These are phyloP conservation scores for Apotomis betuletana DNA, from an alignment of 2,888 invertebrate species.

Conservation along the genomic window DNA sequence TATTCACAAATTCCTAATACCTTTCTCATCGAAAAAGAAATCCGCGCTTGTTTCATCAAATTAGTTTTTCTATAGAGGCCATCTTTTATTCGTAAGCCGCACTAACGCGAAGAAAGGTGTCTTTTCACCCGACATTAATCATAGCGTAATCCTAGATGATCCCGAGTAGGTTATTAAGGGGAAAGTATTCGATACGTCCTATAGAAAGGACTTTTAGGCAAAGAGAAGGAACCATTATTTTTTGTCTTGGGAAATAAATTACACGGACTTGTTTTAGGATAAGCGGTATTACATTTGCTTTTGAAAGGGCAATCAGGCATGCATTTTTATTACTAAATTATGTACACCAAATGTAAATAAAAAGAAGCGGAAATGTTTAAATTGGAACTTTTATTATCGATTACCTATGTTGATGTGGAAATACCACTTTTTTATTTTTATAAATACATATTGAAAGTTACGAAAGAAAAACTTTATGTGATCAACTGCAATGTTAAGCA, in stretches of 20 bases:
- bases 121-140: conserved; percentile 55
- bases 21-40: conserved; percentile 4
- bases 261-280: background rate
- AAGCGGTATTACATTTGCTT: background rate
- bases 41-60: conserved; percentile 16
- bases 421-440: no score
- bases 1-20: no score
- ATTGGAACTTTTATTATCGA: no score
- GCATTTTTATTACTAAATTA: no score
- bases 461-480: no score
- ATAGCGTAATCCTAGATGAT: conserved; percentile 54
- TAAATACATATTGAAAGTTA: no score
- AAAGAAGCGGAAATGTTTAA: no score
- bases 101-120: conserved; percentile 48
- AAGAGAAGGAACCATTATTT: background rate
- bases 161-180: conserved; percentile 53
- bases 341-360: no score
- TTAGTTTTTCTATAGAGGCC: conserved; percentile 29
- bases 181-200: conserved; percentile 44
- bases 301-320: background rate
- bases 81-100: conserved; percentile 34
- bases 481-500: no score
- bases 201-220: conserved; percentile 6
- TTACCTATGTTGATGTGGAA: no score
- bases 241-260: background rate